These are phyloP conservation scores for Cygnus atratus DNA, from an alignment of 2,113 vertebrate species.

Conservation along the genomic window DNA sequence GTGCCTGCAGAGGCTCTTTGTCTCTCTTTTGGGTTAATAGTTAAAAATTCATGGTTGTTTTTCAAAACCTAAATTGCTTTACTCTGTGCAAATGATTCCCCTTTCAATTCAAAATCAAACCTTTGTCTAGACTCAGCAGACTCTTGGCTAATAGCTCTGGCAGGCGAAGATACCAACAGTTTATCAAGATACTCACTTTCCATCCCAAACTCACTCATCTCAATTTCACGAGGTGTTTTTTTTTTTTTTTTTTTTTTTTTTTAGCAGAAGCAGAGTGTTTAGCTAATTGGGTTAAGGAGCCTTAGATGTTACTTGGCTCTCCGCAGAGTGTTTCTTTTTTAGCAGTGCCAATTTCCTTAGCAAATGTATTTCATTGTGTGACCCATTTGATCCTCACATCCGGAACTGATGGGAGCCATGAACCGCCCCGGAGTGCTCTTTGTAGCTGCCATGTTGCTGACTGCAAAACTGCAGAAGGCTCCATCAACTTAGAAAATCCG, in stretches of 20 bases:
- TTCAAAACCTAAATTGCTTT: conserved; percentile 79
- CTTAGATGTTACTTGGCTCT: conserved; percentile 68
- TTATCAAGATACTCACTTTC: conserved; percentile 55
- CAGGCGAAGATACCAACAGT: conserved; percentile 64
- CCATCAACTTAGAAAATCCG: neutral
- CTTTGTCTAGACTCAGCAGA: conserved; percentile 79
- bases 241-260: conserved; percentile 29
- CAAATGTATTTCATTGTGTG: conserved; percentile 65
- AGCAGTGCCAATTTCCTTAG: conserved; percentile 66
- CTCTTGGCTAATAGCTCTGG: conserved; percentile 73
- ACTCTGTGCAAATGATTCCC: conserved; percentile 70
- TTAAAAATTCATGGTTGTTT: conserved; percentile 84
- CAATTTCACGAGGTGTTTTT: conserved; percentile 39
- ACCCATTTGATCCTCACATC: conserved; percentile 54
- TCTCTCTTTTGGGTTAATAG: conserved; percentile 77
- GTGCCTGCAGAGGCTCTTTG: conserved; percentile 65
- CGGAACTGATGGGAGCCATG: conserved; percentile 45
- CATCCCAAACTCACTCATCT: neutral
- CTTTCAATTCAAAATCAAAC: conserved; percentile 82
- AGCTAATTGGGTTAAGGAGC: conserved; percentile 67
- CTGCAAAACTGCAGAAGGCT: neutral
- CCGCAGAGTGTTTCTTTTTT: conserved; percentile 58
- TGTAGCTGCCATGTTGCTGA: neutral
- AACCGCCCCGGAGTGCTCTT: neutral
- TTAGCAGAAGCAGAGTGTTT: conserved; percentile 18